Evolutionary conservation across 1,140 invertebrate genomes (phyloP).

Genomic region (Drosophila arizonae): DNA sequence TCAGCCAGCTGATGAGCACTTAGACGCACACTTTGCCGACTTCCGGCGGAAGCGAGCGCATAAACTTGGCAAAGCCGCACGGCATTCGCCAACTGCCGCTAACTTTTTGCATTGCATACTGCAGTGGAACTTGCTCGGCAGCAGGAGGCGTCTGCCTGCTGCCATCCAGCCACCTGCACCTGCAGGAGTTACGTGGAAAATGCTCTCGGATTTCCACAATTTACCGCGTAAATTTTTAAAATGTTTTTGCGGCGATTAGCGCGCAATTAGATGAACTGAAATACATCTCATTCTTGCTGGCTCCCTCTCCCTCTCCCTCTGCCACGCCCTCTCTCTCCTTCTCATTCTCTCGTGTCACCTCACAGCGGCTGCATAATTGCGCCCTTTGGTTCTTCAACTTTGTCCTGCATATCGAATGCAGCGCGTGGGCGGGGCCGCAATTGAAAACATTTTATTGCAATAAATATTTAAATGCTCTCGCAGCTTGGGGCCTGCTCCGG

Average conservation of each 20-base stretch:
- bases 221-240: slow-evolving; percentile 41
- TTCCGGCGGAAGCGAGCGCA: slow-evolving; percentile 52
- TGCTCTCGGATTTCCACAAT: slow-evolving; percentile 19
- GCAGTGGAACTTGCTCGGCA: slow-evolving; percentile 2
- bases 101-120: slow-evolving; percentile 18
- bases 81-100: neutral
- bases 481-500: neutral
- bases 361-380: neutral
- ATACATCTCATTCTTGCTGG: neutral
- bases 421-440: slow-evolving; percentile 3
- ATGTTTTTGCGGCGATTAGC: slow-evolving; percentile 47
- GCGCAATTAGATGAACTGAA: slow-evolving; percentile 33
- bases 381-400: neutral
- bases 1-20: slow-evolving; percentile 49
- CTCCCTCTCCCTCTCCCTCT: too few relatives aligned
- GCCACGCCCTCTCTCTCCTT: too few relatives aligned
- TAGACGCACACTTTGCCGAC: slow-evolving; percentile 53
- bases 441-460: slow-evolving; percentile 44
- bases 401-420: slow-evolving; percentile 41
- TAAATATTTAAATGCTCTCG: slow-evolving; percentile 46
- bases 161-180: too few relatives aligned
- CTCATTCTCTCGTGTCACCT: neutral
- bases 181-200: slow-evolving; percentile 8
- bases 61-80: slow-evolving; percentile 15
- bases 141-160: neutral